Evolutionary conservation across 2,888 invertebrate species (phyloP).

Genomic region (Ophion slaviceki): DNA sequence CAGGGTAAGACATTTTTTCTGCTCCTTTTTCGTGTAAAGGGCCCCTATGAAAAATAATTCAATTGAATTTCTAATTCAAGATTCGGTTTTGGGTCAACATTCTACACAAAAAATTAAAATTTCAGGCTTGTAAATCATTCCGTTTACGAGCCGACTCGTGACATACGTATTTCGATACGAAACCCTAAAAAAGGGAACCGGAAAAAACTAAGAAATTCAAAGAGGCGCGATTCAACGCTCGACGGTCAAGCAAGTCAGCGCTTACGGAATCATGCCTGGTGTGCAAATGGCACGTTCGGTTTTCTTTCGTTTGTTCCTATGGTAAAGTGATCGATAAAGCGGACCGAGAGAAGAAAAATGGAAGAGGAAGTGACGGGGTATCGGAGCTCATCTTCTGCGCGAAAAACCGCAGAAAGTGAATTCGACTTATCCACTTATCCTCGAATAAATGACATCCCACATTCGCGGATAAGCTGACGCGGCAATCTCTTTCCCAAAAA

Average conservation of each 20-base stretch:
- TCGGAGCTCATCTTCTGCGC: background rate
- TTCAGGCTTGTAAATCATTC: too few relatives aligned
- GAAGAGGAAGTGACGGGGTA: conserved; percentile 1
- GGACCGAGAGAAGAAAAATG: conserved; percentile 22
- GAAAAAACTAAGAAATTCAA: background rate
- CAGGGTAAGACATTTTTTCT: too few relatives aligned
- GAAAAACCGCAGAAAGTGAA: conserved; percentile 23
- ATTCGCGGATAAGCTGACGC: conserved; percentile 58
- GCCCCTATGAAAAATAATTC: too few relatives aligned
- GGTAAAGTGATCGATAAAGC: conserved; percentile 11
- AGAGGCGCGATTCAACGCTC: background rate
- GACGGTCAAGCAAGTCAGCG: background rate
- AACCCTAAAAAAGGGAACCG: too few relatives aligned
- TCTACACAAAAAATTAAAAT: too few relatives aligned
- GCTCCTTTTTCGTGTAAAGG: too few relatives aligned
- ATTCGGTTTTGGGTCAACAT: too few relatives aligned
- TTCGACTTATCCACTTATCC: conserved; percentile 57
- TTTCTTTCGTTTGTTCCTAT: background rate
- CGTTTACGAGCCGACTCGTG: too few relatives aligned
- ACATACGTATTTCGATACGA: too few relatives aligned
- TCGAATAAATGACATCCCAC: conserved; percentile 58
- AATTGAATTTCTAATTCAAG: too few relatives aligned
- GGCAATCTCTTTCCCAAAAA: conserved; percentile 45
- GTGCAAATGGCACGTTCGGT: background rate
- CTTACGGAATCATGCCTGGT: background rate